phyloP scores from a whole-genome alignment of 2,797 vertebrate genomes.

The Spinibarbus caldwelli region DNA sequence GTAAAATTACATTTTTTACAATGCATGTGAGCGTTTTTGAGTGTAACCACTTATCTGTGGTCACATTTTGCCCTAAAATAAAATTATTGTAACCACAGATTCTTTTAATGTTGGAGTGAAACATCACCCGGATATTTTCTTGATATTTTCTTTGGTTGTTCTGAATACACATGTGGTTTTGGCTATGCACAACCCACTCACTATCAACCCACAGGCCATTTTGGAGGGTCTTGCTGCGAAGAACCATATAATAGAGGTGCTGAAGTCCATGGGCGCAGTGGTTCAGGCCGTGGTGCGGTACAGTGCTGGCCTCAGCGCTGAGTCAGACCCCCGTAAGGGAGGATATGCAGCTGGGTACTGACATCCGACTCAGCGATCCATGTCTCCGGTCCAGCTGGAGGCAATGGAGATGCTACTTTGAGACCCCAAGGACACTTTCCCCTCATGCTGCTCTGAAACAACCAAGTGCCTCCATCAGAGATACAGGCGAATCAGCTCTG shows the following conservation, averaged over 20 bases:
- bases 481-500: neutral
- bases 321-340: slow-evolving; percentile 81
- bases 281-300: slow-evolving; percentile 76
- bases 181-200: neutral
- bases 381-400: neutral
- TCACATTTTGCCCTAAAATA: neutral
- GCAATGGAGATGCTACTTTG: neutral
- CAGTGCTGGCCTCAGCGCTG: slow-evolving; percentile 68
- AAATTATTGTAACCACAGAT: neutral
- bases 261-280: slow-evolving; percentile 63
- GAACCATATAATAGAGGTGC: slow-evolving; percentile 69
- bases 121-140: neutral
- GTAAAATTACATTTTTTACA: too few relatives aligned
- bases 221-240: slow-evolving; percentile 73
- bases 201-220: slow-evolving; percentile 63
- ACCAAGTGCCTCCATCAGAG: slow-evolving; percentile 23
- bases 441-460: slow-evolving; percentile 14
- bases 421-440: slow-evolving; percentile 1
- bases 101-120: neutral
- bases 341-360: slow-evolving; percentile 79
- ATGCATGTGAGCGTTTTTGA: too few relatives aligned
- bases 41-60: neutral
- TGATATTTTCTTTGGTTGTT: slow-evolving; percentile 9
- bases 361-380: slow-evolving; percentile 44
- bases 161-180: neutral